Evolutionary conservation across 1,140 invertebrate species (phyloP), one percentile per base, ranked within the genome.

Genomic region (Zaprionus taronus): DNA sequence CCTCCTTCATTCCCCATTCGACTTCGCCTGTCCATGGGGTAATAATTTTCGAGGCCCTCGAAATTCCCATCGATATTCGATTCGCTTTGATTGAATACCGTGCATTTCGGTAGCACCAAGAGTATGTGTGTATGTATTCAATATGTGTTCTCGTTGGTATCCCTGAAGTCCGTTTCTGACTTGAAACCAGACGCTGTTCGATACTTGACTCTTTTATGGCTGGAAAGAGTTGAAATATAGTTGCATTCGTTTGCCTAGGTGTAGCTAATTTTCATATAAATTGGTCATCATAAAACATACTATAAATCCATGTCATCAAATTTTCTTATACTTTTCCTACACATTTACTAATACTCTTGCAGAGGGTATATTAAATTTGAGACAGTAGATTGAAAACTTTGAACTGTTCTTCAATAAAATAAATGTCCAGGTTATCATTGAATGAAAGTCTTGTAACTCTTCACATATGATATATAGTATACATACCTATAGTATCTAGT

Each of bases 31-130:
- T 56, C 44, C 67, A 51, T 20, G 53, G 24, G 55, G 57, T 44
- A 76, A 65, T 72, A 62, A 72, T 53, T 66, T 72, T 64, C 20
- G 41, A 38, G 53, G 22, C 64, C 60, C 44, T 67, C 34, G 63
- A 53, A 67, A 67, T 26, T 60, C 64, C 4, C 53, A 68, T 61
- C 15, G 31, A 44, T 31, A 12, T 60, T 53, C 17, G 49, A 14
- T 69, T 44, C 34, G 65, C 20, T 41, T 63, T 38, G 31, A 47
- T 44, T 28, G n/a, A 61, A 55, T 41, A 51, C 17, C 34, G 44
- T 38, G n/a, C 7, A 31, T 57, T 66, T 28, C 47, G 24, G 36
- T 63, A 34, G 56, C 17, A 20, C 11, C 7, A 2, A n/a, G 9
- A 11, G 31, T 34, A 41, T 41, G 38, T 41, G 38, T 24, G 47